Evolutionary conservation across 2,888 invertebrate species (phyloP).

Genomic region (Morpho deidamia): DNA sequence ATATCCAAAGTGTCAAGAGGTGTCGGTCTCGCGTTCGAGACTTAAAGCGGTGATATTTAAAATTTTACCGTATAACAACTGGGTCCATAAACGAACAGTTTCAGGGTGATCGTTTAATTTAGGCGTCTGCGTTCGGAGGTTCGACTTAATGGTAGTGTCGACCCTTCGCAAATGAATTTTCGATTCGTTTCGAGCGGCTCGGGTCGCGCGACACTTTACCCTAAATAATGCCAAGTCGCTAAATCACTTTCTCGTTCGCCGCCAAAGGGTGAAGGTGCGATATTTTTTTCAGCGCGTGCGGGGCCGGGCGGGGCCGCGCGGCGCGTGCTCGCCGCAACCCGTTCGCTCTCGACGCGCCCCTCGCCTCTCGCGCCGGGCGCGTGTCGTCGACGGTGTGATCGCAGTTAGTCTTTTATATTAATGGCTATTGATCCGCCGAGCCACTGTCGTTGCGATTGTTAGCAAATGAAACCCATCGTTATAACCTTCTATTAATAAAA

Average conservation of each 20-base stretch:
- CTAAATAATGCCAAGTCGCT: background rate
- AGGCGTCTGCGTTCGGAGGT: no score
- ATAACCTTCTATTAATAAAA: no score
- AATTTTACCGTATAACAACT: no score
- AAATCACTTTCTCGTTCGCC: conserved; percentile 8
- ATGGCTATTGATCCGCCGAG: no score
- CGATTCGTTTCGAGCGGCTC: background rate
- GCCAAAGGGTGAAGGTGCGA: conserved; percentile 18
- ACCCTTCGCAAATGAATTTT: background rate
- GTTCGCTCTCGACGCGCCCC: conserved; percentile 14
- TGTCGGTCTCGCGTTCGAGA: no score
- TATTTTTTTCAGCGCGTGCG: conserved; percentile 6
- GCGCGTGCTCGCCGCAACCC: conserved; percentile 19
- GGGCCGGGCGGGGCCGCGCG: background rate
- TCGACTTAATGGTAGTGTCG: no score
- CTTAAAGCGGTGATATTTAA: no score
- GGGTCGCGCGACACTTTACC: background rate
- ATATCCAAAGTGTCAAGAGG: no score
- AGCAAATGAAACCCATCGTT: no score
- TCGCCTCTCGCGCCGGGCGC: background rate
- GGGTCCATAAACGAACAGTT: no score
- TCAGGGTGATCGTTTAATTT: no score
- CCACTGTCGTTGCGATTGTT: no score
- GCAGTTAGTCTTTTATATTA: background rate
- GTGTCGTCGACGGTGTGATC: background rate